Conservation (phyloP, 2,888 invertebrate species). For the Tromatobia lineatoria region DNA sequence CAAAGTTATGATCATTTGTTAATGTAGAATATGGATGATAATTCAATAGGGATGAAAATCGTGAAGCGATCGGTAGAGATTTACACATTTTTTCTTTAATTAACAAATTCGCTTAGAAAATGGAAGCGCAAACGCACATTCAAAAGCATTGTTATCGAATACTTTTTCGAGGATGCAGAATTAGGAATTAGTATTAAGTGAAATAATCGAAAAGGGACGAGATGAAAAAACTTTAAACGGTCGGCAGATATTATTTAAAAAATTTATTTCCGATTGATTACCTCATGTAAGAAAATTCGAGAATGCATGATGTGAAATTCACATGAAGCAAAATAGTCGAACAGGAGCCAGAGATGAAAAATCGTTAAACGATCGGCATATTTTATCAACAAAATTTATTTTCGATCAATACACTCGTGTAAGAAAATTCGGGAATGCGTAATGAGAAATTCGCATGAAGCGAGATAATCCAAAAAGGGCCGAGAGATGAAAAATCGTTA, state of each 20-base stretch:
- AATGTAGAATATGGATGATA: too few relatives aligned
- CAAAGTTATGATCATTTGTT: too few relatives aligned
- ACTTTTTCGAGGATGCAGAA: neutral
- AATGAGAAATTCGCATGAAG: neutral
- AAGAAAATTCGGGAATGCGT: neutral
- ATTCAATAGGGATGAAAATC: slow-evolving; percentile 29
- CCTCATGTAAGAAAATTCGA: neutral
- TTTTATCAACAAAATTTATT: neutral
- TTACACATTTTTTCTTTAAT: too few relatives aligned
- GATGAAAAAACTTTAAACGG: slow-evolving; percentile 35
- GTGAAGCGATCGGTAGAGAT: slow-evolving; percentile 33
- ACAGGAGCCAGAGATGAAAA: slow-evolving; percentile 6
- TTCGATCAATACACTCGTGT: neutral
- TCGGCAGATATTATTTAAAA: neutral
- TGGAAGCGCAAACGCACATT: too few relatives aligned
- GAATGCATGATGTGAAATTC: neutral
- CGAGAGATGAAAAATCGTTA: slow-evolving; percentile 31
- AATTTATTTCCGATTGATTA: too few relatives aligned
- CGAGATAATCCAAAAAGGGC: neutral
- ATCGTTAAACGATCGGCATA: slow-evolving; percentile 35
- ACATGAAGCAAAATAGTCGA: neutral
- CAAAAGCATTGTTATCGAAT: too few relatives aligned
- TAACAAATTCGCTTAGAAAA: too few relatives aligned
- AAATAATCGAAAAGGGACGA: neutral
- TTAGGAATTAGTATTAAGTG: neutral